A percentile compares a stretch with the other conserved stretches of the same genome.
Conservation (phyloP, 2,113 vertebrate species). For the Odobenus rosmarus region DNA sequence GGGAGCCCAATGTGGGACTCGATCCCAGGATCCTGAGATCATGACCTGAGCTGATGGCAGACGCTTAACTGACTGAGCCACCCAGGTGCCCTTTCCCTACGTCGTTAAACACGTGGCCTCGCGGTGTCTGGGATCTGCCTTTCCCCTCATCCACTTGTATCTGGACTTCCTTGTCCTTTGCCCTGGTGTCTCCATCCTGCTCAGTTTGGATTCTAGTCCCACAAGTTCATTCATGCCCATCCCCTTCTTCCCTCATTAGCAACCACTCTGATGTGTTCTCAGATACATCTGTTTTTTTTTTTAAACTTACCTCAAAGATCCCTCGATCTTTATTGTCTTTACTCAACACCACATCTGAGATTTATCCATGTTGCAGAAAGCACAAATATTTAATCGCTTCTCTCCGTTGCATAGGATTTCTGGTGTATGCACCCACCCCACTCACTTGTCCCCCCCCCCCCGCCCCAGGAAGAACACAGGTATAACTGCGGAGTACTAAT, state of each 20-base stretch:
- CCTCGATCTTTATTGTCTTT: neutral
- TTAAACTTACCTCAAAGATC: neutral
- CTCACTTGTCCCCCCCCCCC: neutral
- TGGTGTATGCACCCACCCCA: neutral
- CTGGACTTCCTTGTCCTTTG: neutral
- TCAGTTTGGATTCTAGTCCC: neutral
- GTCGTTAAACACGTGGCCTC: neutral
- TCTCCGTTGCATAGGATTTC: neutral
- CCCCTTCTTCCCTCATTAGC: neutral
- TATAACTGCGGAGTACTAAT: neutral
- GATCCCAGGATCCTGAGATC: too few species aligned
- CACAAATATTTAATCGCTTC: neutral
- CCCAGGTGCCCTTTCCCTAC: neutral
- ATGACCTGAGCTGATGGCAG: too few species aligned
- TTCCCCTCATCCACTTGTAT: neutral
- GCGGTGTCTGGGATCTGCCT: neutral
- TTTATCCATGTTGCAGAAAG: neutral
- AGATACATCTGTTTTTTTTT: too few species aligned
- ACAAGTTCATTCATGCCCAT: neutral
- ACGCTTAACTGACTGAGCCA: too few species aligned
- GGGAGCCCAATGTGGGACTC: too few species aligned
- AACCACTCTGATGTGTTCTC: neutral
- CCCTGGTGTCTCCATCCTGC: neutral
- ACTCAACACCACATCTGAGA: neutral
- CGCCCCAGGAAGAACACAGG: neutral